Conservation (phyloP, 2,113 vertebrate species). For the Gnathonemus echidnorhynchus region DNA sequence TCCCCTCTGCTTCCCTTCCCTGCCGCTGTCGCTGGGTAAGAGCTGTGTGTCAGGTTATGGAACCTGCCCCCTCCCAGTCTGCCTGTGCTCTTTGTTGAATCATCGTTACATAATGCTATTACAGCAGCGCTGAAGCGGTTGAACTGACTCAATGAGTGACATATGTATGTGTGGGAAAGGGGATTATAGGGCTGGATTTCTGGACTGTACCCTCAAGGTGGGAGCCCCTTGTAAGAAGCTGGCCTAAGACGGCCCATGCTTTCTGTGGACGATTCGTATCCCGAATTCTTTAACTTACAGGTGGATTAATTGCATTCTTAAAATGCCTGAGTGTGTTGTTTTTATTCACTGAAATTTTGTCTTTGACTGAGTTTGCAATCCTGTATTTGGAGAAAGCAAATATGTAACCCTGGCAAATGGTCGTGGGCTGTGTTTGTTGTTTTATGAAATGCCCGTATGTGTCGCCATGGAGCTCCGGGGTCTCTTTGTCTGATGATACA, state of each 20-base stretch:
- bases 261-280: not conserved
- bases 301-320: not conserved
- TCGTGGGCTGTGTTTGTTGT: not conserved
- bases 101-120: constrained; percentile 1
- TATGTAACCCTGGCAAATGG: not conserved
- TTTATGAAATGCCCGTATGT: not conserved
- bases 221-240: not conserved
- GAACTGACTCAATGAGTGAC: not conserved
- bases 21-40: not conserved
- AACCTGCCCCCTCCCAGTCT: not conserved
- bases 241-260: not conserved
- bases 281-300: not conserved
- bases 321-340: not conserved
- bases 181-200: not conserved
- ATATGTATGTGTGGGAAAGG: not conserved
- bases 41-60: not conserved
- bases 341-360: not conserved
- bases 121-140: not conserved
- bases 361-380: not conserved
- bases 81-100: not conserved
- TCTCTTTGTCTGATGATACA: constrained; percentile 3
- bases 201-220: not conserved
- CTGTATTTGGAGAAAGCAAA: not conserved
- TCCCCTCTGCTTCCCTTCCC: not conserved
- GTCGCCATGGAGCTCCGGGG: not conserved